A percentile compares a stretch with the other conserved stretches of the same genome.
phyloP scores from a whole-genome alignment of 2,888 invertebrate species.

The Eudemis profundana region DNA sequence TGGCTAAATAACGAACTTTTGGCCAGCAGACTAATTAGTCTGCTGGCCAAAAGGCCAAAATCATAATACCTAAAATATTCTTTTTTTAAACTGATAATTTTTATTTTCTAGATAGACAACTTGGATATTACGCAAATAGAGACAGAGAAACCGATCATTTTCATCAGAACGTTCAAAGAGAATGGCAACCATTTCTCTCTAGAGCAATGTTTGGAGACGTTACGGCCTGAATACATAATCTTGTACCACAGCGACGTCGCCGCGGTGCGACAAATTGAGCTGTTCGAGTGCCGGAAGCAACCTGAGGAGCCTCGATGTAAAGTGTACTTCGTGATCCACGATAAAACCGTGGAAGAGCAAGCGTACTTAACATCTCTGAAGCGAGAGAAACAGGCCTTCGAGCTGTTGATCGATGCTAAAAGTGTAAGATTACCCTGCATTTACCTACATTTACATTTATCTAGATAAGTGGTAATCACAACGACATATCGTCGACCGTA shows the following conservation, averaged over 20 bases:
- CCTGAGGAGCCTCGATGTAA: slow-evolving; percentile 82
- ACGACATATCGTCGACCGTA: too few species aligned
- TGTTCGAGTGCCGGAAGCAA: slow-evolving; percentile 88
- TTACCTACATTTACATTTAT: too few species aligned
- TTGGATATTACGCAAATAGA: slow-evolving; percentile 88
- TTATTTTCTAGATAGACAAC: slow-evolving; percentile 86
- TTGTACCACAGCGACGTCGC: slow-evolving; percentile 96
- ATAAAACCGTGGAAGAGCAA: slow-evolving; percentile 98
- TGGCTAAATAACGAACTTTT: too few species aligned
- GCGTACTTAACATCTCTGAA: slow-evolving; percentile 95
- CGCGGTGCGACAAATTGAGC: slow-evolving; percentile 95
- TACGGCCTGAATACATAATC: slow-evolving; percentile 92
- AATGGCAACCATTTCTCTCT: slow-evolving; percentile 90
- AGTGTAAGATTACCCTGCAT: too few species aligned
- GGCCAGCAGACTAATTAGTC: too few species aligned
- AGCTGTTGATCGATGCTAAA: slow-evolving; percentile 95
- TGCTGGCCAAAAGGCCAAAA: too few species aligned
- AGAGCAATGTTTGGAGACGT: slow-evolving; percentile 87
- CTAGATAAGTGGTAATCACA: too few species aligned
- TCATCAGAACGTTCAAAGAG: slow-evolving; percentile 92
- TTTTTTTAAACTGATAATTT: too few species aligned
- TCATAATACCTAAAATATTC: too few species aligned
- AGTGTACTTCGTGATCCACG: slow-evolving; percentile 96
- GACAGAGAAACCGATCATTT: slow-evolving; percentile 87
- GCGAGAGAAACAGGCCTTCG: slow-evolving; percentile 97